These are phyloP conservation scores for Neotoxoptera formosana DNA, from an alignment of 1,140 invertebrate species.

Conservation along the genomic window DNA sequence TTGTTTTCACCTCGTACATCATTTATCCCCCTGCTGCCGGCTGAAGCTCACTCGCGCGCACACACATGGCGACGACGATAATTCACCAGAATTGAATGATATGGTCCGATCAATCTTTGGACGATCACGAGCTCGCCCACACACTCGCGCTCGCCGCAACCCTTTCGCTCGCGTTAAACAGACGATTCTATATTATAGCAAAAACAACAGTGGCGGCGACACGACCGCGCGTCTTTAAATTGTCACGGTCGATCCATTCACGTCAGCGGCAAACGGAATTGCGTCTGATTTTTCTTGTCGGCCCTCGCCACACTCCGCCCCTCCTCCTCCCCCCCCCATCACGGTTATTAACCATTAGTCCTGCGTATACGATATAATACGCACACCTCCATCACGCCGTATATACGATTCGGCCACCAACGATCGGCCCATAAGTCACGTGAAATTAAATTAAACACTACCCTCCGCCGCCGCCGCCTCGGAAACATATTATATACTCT, in stretches of 20 bases:
- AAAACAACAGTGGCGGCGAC: slow-evolving; percentile 28
- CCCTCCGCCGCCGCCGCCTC: neutral
- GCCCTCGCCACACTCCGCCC: too few relatives aligned
- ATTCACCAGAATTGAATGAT: slow-evolving; percentile 46
- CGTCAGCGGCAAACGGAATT: slow-evolving; percentile 54
- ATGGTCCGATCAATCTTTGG: slow-evolving; percentile 54
- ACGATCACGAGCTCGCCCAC: neutral
- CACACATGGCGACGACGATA: neutral
- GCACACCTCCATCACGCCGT: too few relatives aligned
- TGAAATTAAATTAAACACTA: slow-evolving; percentile 55
- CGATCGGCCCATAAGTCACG: slow-evolving; percentile 53
- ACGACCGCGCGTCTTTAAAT: slow-evolving; percentile 50
- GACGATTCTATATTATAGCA: neutral
- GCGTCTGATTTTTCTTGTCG: slow-evolving; percentile 56
- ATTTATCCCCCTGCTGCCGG: neutral
- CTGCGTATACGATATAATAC: neutral
- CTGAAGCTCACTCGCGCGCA: neutral
- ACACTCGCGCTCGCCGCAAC: neutral
- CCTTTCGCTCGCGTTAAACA: slow-evolving; percentile 26
- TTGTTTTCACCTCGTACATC: slow-evolving; percentile 54
- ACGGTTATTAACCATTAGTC: slow-evolving; percentile 32
- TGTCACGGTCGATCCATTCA: slow-evolving; percentile 56
- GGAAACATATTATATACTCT: neutral
- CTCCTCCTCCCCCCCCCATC: neutral
- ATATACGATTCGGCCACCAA: neutral